These are phyloP conservation scores for Cotesia vestalis DNA, from an alignment of 1,140 invertebrate genomes.

Conservation along the genomic window DNA sequence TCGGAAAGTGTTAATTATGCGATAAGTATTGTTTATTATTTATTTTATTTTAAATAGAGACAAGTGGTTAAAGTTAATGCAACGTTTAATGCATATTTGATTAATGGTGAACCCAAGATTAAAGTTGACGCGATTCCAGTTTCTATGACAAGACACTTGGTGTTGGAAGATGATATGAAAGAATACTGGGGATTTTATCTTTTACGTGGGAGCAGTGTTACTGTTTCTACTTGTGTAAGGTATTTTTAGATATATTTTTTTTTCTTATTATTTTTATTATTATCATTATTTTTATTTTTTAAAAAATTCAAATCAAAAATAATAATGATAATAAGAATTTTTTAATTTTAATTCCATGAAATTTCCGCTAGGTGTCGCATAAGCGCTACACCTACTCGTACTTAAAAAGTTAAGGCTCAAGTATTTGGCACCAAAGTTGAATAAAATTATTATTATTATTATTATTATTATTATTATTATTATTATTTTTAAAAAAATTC, in stretches of 20 bases:
- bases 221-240: conserved; percentile 79
- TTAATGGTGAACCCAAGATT: conserved; percentile 70
- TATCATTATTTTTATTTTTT: no score
- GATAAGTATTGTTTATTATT: conserved; percentile 20
- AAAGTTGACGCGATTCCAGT: conserved; percentile 68
- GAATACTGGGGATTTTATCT: conserved; percentile 87
- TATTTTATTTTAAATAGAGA: conserved; percentile 62
- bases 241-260: conserved; percentile 47
- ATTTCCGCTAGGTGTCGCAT: no score
- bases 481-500: no score
- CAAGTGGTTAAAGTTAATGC: conserved; percentile 76
- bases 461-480: no score
- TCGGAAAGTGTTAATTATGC: not conserved
- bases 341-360: no score
- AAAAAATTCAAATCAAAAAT: no score
- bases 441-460: no score
- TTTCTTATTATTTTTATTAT: no score
- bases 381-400: no score
- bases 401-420: no score
- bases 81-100: conserved; percentile 79
- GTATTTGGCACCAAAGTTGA: no score
- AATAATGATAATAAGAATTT: no score
- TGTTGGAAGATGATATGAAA: conserved; percentile 81
- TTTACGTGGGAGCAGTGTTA: conserved; percentile 77
- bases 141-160: conserved; percentile 74